Percentiles rank a stretch among this genome's conserved stretches.
Evolutionary conservation across 2,113 vertebrate genomes (phyloP).

Genomic region (Paraplagusia blochii): DNA sequence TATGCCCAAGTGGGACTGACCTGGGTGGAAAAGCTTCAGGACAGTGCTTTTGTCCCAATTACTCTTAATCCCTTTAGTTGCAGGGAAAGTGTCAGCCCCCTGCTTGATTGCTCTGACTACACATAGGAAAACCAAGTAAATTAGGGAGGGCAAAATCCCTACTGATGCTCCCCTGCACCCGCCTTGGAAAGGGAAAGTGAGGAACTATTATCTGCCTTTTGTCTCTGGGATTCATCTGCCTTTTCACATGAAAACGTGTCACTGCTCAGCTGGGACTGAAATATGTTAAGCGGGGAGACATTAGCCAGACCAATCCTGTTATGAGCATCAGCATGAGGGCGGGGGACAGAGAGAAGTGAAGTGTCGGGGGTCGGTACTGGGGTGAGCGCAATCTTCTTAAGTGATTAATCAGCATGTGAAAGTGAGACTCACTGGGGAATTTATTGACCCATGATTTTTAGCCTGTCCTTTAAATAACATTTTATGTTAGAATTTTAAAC

Average conservation of each 20-base stretch:
- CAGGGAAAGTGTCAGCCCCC: conserved; percentile 60
- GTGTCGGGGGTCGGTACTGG: neutral
- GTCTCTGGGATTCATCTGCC: conserved; percentile 57
- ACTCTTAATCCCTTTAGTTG: conserved; percentile 66
- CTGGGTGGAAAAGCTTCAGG: conserved; percentile 25
- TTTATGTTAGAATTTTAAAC: too few relatives aligned
- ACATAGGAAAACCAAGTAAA: conserved; percentile 25
- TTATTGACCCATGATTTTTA: conserved; percentile 47
- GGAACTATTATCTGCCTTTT: conserved; percentile 64
- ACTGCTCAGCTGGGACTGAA: conserved; percentile 54
- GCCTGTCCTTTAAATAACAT: conserved; percentile 10
- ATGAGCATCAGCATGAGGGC: conserved; percentile 48
- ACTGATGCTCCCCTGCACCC: neutral
- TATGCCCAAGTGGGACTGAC: conserved; percentile 12
- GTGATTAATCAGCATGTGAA: conserved; percentile 78
- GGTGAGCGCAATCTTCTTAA: conserved; percentile 69
- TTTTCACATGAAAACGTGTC: conserved; percentile 71
- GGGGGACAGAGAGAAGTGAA: conserved; percentile 1
- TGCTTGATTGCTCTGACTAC: conserved; percentile 31
- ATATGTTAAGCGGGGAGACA: conserved; percentile 64
- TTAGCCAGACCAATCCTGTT: conserved; percentile 76
- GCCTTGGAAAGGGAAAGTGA: conserved; percentile 47
- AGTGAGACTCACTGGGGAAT: conserved; percentile 62
- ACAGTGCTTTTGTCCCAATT: conserved; percentile 64
- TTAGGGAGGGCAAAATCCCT: neutral